Percentiles rank a stretch among this genome's conserved stretches.
Conservation (phyloP, 2,113 vertebrate genomes). For the Eclectus roratus region DNA sequence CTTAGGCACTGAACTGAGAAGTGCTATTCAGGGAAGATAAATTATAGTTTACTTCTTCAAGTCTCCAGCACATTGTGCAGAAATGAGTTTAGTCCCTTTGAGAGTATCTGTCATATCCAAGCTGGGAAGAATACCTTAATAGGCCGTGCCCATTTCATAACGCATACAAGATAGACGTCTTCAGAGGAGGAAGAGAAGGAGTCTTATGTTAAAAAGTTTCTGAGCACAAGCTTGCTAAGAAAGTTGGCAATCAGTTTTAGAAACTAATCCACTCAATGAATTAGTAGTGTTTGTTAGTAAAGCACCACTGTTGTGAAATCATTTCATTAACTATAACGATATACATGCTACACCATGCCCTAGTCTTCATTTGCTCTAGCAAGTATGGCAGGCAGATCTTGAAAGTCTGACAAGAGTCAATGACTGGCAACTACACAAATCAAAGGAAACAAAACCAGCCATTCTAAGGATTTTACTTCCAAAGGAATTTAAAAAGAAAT, state of each 20-base stretch:
- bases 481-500: not conserved
- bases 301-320: not conserved
- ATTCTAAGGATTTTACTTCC: constrained; percentile 23
- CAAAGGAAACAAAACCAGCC: not conserved
- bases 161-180: constrained; percentile 47
- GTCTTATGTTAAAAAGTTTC: constrained; percentile 25
- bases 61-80: constrained; percentile 73
- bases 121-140: constrained; percentile 71
- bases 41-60: constrained; percentile 71
- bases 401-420: not conserved
- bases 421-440: not conserved
- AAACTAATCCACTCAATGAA: not conserved
- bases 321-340: not conserved
- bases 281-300: not conserved
- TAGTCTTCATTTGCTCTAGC: not conserved
- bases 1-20: constrained; percentile 48
- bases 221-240: constrained; percentile 3
- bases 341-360: not conserved
- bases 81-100: constrained; percentile 82
- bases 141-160: constrained; percentile 62
- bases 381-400: not conserved
- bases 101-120: constrained; percentile 80
- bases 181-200: not conserved
- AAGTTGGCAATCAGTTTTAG: not conserved
- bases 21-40: constrained; percentile 70